These are phyloP conservation scores for Orchestes rusci DNA, from an alignment of 2,888 invertebrate genomes.

Conservation along the genomic window DNA sequence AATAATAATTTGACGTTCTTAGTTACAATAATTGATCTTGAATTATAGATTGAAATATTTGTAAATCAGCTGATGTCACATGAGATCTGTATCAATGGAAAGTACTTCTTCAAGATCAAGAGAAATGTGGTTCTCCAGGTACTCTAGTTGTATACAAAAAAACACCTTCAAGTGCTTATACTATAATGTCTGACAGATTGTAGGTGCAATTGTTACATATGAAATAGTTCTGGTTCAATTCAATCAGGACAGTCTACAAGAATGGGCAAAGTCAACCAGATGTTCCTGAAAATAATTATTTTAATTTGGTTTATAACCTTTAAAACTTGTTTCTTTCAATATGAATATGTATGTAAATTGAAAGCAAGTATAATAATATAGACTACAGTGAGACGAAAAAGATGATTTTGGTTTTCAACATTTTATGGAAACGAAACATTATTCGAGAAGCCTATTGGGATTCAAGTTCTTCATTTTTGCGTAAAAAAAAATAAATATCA, in stretches of 20 bases:
- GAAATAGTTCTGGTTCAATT: constrained; percentile 39
- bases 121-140: constrained; percentile 26
- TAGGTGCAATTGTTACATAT: constrained; percentile 38
- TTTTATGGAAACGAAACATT: too few species aligned
- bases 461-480: too few species aligned
- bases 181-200: constrained; percentile 34
- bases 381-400: too few species aligned
- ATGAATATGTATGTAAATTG: too few species aligned
- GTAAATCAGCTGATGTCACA: constrained; percentile 21
- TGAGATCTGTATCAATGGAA: constrained; percentile 26
- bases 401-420: too few species aligned
- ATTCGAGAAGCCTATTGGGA: too few species aligned
- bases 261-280: constrained; percentile 13
- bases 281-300: too few species aligned
- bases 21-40: constrained; percentile 1
- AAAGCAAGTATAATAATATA: too few species aligned
- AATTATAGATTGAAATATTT: constrained; percentile 24
- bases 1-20: background rate
- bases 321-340: too few species aligned
- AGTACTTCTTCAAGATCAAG: constrained; percentile 26
- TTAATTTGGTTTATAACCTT: too few species aligned
- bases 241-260: constrained; percentile 24
- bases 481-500: too few species aligned
- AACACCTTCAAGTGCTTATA: too few species aligned
- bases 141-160: constrained; percentile 12